Base-by-base conservation (phyloP, 2,888 invertebrate species). In the Tetanocera ferruginea region DNA sequence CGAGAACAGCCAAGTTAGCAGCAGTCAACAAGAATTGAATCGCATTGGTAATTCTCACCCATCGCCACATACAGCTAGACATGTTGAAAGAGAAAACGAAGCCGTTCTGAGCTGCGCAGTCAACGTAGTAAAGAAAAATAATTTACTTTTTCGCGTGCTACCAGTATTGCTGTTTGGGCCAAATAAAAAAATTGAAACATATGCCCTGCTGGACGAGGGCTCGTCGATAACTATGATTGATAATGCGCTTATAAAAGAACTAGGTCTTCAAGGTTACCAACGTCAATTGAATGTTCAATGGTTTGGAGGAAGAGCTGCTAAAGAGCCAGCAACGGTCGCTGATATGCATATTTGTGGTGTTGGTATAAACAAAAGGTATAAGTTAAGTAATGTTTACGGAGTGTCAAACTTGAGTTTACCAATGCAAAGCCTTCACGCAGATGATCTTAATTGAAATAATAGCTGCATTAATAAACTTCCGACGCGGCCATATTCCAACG, bases 341-440 rank as follows among this genome's bases (percentile, higher is more conserved):
- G 34, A 76, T n/a, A 17, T 74, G 49, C 37, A 77, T 11, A 62
- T 80, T 28, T 78, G 78, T 71, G 77, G 78, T 6, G 11, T 57
- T 60, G 73, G n/a, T 2, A 72, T 28, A 28, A 57, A 69, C 17
- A 69, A 60, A 25, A 23, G 37, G 28, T 34, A 74, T 23, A 28
- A 11, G 4, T 49, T 78, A 49, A 66, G 60, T 11, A 62, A 79
- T 11, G 75, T 81, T 9, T 74, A 79, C 72, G 75, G 55, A 9
- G 76, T 80, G 5, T 43, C 25, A 25, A 80, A 82, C 31, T 55
- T 81, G 25, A 76, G 52, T 43, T 37, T 81, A 52, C 78, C 78
- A 23, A 64, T 76, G 37, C 80, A 82, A 71, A 79, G 77, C 52
- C 64, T 81, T 1, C 17, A 34, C 23, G 17, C 28, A 37, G 19